phyloP scores from a whole-genome alignment of 2,113 vertebrate species.

The human (Homo sapiens) region DNA sequence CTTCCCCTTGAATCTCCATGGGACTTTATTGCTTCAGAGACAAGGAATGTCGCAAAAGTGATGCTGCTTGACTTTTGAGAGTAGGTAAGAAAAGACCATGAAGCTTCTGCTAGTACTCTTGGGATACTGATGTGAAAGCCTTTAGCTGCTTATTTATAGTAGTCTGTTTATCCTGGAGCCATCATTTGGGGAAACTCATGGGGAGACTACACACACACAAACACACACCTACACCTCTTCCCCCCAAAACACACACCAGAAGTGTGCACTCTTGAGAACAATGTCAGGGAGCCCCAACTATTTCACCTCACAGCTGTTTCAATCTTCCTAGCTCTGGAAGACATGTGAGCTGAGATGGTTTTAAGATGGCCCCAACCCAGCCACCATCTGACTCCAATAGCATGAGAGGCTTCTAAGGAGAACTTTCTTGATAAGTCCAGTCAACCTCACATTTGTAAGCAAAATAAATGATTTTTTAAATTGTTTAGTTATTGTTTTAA shows the following conservation, averaged over 20 bases:
- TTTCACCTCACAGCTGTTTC: background rate
- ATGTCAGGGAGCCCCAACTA: background rate
- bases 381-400: background rate
- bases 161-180: background rate
- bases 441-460: background rate
- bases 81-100: background rate
- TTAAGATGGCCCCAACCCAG: background rate
- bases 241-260: background rate
- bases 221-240: background rate
- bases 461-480: background rate
- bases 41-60: background rate
- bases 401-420: background rate
- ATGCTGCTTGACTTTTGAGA: background rate
- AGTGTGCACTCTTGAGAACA: background rate
- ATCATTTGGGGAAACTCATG: background rate
- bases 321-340: background rate
- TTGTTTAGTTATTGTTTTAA: background rate
- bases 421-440: background rate
- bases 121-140: background rate
- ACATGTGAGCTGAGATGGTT: background rate
- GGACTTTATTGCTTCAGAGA: background rate
- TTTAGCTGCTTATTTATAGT: background rate
- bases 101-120: background rate
- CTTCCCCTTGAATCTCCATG: background rate
- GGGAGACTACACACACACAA: background rate